These are phyloP conservation scores for Danionella dracula DNA, from an alignment of 2,797 vertebrate genomes.

Conservation along the genomic window DNA sequence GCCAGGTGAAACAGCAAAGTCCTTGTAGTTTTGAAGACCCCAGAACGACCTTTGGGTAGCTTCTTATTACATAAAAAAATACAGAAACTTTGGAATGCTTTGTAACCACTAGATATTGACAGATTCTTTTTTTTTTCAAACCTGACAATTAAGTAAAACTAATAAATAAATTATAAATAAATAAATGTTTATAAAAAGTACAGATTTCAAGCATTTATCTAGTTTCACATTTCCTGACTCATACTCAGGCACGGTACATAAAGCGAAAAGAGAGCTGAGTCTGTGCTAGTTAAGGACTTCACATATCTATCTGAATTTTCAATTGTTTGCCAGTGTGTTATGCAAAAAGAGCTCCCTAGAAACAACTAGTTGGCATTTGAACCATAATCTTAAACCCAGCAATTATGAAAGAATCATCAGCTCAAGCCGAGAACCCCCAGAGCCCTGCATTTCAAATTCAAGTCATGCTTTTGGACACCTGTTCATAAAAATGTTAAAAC, in stretches of 20 bases:
- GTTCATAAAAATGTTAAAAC: conserved; percentile 46
- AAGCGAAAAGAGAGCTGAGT: too few species aligned
- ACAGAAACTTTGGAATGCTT: too few species aligned
- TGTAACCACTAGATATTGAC: too few species aligned
- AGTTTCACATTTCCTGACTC: too few species aligned
- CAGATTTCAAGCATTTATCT: too few species aligned
- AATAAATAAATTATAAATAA: too few species aligned
- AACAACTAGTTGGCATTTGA: conserved; percentile 42
- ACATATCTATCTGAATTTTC: too few species aligned
- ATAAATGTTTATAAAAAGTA: too few species aligned
- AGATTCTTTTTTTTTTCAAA: conserved; percentile 14
- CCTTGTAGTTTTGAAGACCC: conserved; percentile 60
- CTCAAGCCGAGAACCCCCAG: conserved; percentile 34
- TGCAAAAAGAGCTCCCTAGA: conserved; percentile 44
- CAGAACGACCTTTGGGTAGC: conserved; percentile 64
- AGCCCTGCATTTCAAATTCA: conserved; percentile 39
- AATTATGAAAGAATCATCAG: conserved; percentile 32
- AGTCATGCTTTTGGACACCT: conserved; percentile 45
- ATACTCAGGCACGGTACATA: too few species aligned
- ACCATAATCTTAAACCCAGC: conserved; percentile 40
- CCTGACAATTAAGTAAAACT: conserved; percentile 1
- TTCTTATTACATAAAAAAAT: conserved; percentile 71
- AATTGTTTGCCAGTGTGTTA: conserved; percentile 43
- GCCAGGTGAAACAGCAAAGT: conserved; percentile 65
- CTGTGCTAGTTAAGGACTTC: too few species aligned